phyloP scores from a whole-genome alignment of 2,113 vertebrate genomes.

The Motacilla tschutschensis region DNA sequence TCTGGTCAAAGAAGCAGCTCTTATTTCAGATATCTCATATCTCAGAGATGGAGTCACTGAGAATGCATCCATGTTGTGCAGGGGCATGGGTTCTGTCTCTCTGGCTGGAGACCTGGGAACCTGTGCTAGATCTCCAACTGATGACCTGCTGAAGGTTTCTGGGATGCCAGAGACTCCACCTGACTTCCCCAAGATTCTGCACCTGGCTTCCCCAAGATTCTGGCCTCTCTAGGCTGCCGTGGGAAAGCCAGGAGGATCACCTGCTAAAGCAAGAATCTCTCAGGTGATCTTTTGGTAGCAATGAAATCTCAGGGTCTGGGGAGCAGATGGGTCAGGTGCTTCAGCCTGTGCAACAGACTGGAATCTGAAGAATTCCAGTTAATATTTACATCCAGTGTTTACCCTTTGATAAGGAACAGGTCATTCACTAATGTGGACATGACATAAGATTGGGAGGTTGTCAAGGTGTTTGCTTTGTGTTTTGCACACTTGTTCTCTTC shows the following conservation, averaged over 20 bases:
- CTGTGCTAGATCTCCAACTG: fast-evolving
- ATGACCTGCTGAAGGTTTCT: not conserved
- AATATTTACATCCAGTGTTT: conserved; percentile 62
- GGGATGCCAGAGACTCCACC: not conserved
- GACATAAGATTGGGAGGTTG: conserved; percentile 24
- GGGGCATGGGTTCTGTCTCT: not conserved
- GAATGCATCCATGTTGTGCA: fast-evolving
- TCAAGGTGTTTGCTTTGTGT: conserved; percentile 50
- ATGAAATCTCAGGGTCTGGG: not conserved
- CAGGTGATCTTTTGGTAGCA: not conserved
- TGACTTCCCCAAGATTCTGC: too few species aligned
- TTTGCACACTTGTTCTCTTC: conserved; percentile 42
- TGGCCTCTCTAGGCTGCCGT: not conserved
- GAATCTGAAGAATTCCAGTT: conserved; percentile 57
- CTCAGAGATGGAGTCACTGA: not conserved
- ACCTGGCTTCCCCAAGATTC: not conserved
- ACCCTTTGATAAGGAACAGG: conserved; percentile 54
- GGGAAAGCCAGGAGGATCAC: not conserved
- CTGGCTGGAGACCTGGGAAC: not conserved
- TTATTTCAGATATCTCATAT: not conserved
- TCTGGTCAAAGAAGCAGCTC: not conserved
- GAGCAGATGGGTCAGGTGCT: not conserved
- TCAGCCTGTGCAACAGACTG: not conserved
- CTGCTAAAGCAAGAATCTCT: not conserved
- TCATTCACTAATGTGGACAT: conserved; percentile 38